phyloP scores from a whole-genome alignment of 2,888 invertebrate genomes.

The Salpingus planirostris region DNA sequence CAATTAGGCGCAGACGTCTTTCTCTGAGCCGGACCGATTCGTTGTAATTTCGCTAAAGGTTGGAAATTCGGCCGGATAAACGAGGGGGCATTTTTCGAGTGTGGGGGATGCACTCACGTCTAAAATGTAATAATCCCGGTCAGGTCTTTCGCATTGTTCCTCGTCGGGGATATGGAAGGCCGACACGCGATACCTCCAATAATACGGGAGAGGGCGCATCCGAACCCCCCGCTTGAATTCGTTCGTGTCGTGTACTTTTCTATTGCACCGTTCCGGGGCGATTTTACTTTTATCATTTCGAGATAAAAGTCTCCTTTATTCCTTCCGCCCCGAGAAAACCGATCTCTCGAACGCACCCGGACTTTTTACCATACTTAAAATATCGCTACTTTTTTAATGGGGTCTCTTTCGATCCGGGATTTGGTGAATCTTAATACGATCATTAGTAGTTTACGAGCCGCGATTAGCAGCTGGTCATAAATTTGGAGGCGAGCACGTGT shows the following conservation, averaged over 20 bases:
- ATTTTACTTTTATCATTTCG: no score
- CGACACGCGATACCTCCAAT: constrained; percentile 27
- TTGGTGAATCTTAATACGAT: constrained; percentile 1
- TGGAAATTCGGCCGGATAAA: neutral
- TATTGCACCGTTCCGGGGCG: neutral
- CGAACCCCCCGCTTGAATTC: constrained; percentile 23
- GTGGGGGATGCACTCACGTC: constrained; percentile 19
- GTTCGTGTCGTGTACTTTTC: constrained; percentile 12
- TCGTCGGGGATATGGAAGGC: constrained; percentile 26
- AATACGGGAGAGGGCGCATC: constrained; percentile 1
- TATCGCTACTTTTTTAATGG: no score
- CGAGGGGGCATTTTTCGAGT: constrained; percentile 6
- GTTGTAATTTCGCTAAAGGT: no score
- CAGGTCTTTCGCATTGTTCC: constrained; percentile 34
- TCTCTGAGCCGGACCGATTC: no score
- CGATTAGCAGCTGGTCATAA: constrained; percentile 2
- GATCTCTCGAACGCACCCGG: no score
- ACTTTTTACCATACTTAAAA: no score
- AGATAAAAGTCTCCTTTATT: no score
- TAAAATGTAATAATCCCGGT: constrained; percentile 37
- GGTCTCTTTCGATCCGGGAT: no score
- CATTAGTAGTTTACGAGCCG: constrained; percentile 1
- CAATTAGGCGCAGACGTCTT: no score
- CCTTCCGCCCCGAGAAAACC: no score
- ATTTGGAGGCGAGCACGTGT: constrained; percentile 1